Evolutionary conservation across 2,797 vertebrate genomes (phyloP), one percentile per base, ranked within the genome.

Genomic region (Zenarchopterus dispar): DNA sequence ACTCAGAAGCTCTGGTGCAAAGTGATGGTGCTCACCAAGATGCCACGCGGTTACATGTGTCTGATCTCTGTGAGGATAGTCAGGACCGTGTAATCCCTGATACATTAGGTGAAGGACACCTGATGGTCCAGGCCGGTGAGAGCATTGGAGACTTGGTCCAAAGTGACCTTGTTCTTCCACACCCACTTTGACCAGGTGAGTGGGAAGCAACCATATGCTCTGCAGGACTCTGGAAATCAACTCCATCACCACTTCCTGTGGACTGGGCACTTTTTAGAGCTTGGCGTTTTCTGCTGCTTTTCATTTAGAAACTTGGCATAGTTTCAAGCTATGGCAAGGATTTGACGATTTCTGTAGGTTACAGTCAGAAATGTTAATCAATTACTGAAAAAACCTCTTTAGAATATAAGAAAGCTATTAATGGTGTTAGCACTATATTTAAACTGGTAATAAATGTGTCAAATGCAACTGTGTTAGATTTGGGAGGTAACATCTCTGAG

Each of bases 401-500:
- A 28, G 5, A 28, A 36, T 36, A 36, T 36, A 36, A 36, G 1
- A 36, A 36, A 36, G 5, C 11, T 36, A 36, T 36, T 36, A 36
- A 13, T 36, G 33, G 9, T 22, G n/a, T 3, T 13, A 13, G 19
- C 4, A 46, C 4, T 16, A 51, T 13, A 56, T 28, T 66, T 44
- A 8, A 62, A 60, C 31, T 50, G 22, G 22, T 54, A 62, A 54
- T 62, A 33, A 42, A 59, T 62, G n/a, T 50, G 17, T 59, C 50
- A 49, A 45, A 52, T 62, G 39, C 31, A 48, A 53, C 45, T 59
- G 17, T 50, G 26, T 53, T 23, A 49, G 63, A 73, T 45, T 43
- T 17, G 36, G 39, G n/a, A 60, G 42, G 31, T 18, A 44, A 28
- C 8, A 10, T 36, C 31, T 33, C 33, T 36, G 33, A 10, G 9